These are phyloP conservation scores for Hypercompe scribonia DNA, from an alignment of 2,888 invertebrate genomes.

Conservation along the genomic window DNA sequence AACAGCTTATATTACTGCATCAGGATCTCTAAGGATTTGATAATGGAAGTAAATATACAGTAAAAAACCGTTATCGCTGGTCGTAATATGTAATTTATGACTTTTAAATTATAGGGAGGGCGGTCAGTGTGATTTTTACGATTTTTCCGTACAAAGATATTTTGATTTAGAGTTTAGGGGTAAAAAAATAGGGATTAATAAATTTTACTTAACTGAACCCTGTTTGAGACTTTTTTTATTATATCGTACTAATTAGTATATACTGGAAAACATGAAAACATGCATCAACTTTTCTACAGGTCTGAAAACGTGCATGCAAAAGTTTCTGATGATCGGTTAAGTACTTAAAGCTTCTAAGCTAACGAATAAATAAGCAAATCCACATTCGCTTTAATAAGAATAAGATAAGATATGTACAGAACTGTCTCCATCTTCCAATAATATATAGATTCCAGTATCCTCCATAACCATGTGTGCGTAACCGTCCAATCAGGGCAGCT, in stretches of 20 bases:
- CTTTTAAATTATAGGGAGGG: constrained; percentile 41
- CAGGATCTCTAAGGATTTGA: constrained; percentile 25
- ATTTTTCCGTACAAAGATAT: constrained; percentile 27
- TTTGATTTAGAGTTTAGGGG: constrained; percentile 27
- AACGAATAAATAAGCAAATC: not conserved
- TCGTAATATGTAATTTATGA: constrained; percentile 48
- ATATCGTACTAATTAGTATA: too few relatives aligned
- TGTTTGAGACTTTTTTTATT: too few relatives aligned
- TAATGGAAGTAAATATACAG: constrained; percentile 39
- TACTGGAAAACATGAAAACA: not conserved
- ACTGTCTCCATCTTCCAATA: not conserved
- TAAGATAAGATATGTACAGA: not conserved
- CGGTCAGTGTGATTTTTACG: constrained; percentile 40
- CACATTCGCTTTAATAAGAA: not conserved
- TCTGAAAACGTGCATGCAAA: not conserved
- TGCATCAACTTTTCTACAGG: not conserved
- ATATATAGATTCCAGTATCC: not conserved
- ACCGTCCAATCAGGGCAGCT: not conserved
- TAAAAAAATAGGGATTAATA: too few relatives aligned
- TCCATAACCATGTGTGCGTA: not conserved
- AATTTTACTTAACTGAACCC: too few relatives aligned
- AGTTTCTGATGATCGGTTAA: not conserved
- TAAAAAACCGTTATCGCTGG: constrained; percentile 46
- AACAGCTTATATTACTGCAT: not conserved
- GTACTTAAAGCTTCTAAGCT: not conserved